Conservation (phyloP, 2,797 vertebrate genomes). For the Neosilurus mollespiculum region DNA sequence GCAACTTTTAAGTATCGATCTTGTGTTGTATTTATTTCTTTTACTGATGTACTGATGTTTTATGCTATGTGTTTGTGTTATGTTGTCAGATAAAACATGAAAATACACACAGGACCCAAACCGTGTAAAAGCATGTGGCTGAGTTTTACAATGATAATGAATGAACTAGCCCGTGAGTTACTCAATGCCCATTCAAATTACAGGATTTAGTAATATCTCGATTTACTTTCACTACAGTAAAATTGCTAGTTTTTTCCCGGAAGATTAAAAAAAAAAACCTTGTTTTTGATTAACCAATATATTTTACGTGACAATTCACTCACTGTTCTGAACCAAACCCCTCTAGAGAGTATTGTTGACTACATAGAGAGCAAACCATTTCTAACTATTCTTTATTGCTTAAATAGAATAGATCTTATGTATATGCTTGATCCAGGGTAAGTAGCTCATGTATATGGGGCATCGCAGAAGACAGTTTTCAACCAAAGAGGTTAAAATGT, state of each 20-base stretch:
- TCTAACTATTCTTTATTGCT: neutral
- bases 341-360: no score
- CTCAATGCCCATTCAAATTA: neutral
- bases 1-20: neutral
- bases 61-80: neutral
- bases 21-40: no score
- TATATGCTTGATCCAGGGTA: neutral
- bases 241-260: neutral
- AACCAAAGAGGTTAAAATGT: neutral
- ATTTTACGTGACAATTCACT: slow-evolving; percentile 4
- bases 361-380: neutral
- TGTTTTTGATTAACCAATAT: neutral
- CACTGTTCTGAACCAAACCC: neutral
- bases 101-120: neutral
- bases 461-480: neutral
- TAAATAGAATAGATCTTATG: neutral
- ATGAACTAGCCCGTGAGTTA: neutral
- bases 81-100: neutral
- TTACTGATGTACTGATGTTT: neutral
- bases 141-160: neutral
- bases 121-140: neutral
- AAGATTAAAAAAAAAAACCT: neutral
- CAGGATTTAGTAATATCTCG: neutral
- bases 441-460: neutral
- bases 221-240: neutral